Percentiles rank a stretch among this genome's conserved stretches.
Evolutionary conservation across 2,113 vertebrate species (phyloP).

Genomic region (Cyanoramphus novaezelandiae): DNA sequence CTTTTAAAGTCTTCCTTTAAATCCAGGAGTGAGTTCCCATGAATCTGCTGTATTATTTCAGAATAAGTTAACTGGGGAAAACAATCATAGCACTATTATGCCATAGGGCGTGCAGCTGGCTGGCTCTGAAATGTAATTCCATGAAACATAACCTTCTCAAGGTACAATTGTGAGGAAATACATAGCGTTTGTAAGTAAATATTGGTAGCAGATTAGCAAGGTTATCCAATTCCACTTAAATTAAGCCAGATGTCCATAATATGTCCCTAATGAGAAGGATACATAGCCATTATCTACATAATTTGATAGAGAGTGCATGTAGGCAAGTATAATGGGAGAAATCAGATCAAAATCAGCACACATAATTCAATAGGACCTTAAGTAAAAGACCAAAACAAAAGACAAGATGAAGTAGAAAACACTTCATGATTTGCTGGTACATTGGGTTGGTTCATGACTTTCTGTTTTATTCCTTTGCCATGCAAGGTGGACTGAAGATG

Average conservation of each 20-base stretch:
- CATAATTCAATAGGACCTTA: background rate
- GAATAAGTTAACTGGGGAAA: background rate
- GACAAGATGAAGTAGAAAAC: background rate
- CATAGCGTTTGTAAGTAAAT: background rate
- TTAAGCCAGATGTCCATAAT: background rate
- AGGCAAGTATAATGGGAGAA: background rate
- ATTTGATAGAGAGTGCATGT: background rate
- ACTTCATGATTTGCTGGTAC: background rate
- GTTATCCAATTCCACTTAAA: background rate
- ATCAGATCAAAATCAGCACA: background rate
- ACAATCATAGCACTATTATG: background rate
- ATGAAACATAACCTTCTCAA: background rate
- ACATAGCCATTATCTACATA: background rate
- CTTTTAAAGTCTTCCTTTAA: background rate
- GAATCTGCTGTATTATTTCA: background rate
- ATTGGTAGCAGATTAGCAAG: background rate
- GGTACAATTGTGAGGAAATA: background rate
- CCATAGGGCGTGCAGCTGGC: background rate
- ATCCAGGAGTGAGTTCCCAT: background rate
- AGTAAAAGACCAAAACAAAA: constrained; percentile 10
- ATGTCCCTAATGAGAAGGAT: background rate
- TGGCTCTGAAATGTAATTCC: background rate
- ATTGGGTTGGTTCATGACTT: background rate
- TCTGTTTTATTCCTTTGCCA: background rate
- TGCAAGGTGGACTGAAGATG: background rate